A percentile compares a stretch with the other conserved stretches of the same genome.
Conservation (phyloP, 1,140 invertebrate genomes). For the Drosophila quadrilineata region DNA sequence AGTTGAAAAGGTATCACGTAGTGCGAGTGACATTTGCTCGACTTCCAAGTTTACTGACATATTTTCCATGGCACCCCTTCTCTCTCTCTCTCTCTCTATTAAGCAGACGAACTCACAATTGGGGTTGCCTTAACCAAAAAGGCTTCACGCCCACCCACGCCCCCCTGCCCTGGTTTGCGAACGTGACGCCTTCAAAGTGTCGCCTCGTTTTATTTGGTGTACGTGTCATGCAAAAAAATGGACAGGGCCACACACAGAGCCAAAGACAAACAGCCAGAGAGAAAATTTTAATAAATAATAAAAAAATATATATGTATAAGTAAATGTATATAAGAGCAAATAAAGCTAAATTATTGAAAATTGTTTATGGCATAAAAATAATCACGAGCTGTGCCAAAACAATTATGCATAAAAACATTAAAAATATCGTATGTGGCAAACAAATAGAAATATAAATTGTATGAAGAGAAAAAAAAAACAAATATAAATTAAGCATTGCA, state of each 20-base stretch:
- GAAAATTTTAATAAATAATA: constrained; percentile 24
- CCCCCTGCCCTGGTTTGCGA: not conserved
- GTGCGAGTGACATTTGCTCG: constrained; percentile 13
- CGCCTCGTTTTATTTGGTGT: constrained; percentile 54
- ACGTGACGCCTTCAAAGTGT: constrained; percentile 62
- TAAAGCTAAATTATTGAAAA: constrained; percentile 32
- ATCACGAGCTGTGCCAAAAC: not conserved
- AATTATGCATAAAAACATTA: not conserved
- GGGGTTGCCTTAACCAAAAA: constrained; percentile 32
- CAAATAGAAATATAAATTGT: too few species aligned
- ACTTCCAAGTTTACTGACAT: constrained; percentile 13
- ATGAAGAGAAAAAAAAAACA: constrained; percentile 6
- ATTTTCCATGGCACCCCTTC: constrained; percentile 7
- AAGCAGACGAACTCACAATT: too few species aligned
- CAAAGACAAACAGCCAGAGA: too few species aligned
- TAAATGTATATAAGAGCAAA: constrained; percentile 8
- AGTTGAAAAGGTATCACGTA: constrained; percentile 20
- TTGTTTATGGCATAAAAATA: constrained; percentile 14
- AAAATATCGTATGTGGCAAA: not conserved
- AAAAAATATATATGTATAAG: constrained; percentile 13
- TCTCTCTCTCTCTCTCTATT: too few species aligned
- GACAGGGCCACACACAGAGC: constrained; percentile 10
- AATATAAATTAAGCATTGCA: too few species aligned
- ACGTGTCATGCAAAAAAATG: constrained; percentile 47
- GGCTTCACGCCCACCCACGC: not conserved